Conservation (phyloP, 1,140 invertebrate genomes). For the Thrips palmi region DNA sequence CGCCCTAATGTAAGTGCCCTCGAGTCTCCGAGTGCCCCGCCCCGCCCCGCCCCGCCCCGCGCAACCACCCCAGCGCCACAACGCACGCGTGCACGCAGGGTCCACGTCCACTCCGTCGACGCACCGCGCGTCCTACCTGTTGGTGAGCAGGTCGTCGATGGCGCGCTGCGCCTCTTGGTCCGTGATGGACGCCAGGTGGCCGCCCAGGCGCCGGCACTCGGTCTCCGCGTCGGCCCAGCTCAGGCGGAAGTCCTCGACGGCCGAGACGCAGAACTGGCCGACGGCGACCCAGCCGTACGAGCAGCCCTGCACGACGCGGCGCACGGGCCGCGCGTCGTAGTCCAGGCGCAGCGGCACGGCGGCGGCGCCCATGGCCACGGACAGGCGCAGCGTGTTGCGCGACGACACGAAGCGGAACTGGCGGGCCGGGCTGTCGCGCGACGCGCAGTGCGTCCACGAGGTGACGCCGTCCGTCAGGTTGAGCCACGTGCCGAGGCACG, state of each 20-base stretch:
- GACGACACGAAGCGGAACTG: conserved; percentile 34
- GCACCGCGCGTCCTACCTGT: conserved; percentile 28
- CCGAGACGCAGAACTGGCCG: conserved; percentile 38
- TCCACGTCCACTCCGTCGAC: neutral
- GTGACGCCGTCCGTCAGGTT: conserved; percentile 30
- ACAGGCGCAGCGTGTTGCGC: conserved; percentile 25
- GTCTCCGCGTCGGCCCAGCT: conserved; percentile 43
- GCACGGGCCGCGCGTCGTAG: conserved; percentile 16
- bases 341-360: conserved; percentile 10
- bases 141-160: conserved; percentile 35
- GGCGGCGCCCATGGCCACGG: conserved; percentile 4
- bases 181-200: conserved; percentile 41
- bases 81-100: neutral
- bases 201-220: conserved; percentile 36
- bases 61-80: neutral
- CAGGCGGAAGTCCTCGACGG: conserved; percentile 30
- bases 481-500: conserved; percentile 31
- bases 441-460: conserved; percentile 33
- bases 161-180: conserved; percentile 36
- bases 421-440: conserved; percentile 28
- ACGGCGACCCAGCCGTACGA: conserved; percentile 40
- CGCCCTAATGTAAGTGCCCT: neutral
- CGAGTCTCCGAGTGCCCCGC: neutral
- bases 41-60: neutral
- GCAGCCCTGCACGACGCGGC: conserved; percentile 34